Evolutionary conservation across 1,140 invertebrate genomes (phyloP).

Genomic region (Dufourea novaeangliae): DNA sequence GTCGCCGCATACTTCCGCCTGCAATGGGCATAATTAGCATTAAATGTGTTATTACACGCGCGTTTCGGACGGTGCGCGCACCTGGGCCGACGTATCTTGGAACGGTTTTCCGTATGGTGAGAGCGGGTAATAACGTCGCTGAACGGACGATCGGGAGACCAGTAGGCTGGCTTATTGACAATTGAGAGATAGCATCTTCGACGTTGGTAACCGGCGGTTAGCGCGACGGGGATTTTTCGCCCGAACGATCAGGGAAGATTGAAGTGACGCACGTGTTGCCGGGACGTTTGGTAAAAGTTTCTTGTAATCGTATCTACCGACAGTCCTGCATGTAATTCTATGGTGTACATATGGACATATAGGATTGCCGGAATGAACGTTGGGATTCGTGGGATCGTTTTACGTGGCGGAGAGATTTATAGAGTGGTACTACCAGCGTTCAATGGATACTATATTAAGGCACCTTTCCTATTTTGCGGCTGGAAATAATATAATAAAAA

Average conservation of each 20-base stretch:
- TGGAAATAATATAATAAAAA: too few relatives aligned
- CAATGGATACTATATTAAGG: too few relatives aligned
- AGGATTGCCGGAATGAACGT: background rate
- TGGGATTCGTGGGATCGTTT: too few relatives aligned
- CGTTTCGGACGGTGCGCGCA: slow-evolving; percentile 13
- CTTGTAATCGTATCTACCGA: too few relatives aligned
- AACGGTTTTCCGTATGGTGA: background rate
- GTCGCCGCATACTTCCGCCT: background rate
- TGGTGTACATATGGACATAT: too few relatives aligned
- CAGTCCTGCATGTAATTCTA: too few relatives aligned
- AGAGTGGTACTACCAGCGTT: too few relatives aligned
- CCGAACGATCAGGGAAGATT: background rate
- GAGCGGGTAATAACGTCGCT: background rate
- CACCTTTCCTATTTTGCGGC: too few relatives aligned
- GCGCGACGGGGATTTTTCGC: background rate
- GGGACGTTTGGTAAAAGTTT: background rate
- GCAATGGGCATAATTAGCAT: slow-evolving; percentile 47
- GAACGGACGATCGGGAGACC: too few relatives aligned
- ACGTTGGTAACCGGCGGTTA: background rate
- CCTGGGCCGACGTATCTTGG: slow-evolving; percentile 12
- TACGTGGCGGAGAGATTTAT: too few relatives aligned
- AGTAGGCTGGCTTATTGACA: slow-evolving; percentile 14
- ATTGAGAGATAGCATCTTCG: slow-evolving; percentile 9
- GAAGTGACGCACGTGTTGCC: background rate
- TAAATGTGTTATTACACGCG: slow-evolving; percentile 44